Evolutionary conservation across 2,113 vertebrate genomes (phyloP), one percentile per base, ranked within the genome.

Genomic region (Arvicanthis niloticus): DNA sequence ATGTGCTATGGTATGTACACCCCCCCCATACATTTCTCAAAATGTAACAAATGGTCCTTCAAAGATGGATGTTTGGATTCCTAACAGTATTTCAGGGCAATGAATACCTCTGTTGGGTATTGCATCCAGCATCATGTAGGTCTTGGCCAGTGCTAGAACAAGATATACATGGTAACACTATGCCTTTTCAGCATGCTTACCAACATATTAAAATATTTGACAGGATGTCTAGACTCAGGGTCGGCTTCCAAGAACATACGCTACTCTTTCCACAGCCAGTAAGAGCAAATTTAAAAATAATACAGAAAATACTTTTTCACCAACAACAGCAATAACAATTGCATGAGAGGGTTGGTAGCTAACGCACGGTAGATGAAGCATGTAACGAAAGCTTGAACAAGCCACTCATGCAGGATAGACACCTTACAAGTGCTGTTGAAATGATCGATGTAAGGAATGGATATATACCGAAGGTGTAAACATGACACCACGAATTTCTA

Each of bases 251-350:
- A 93, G 90, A 82, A 67, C 85, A 29, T 75, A 26, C 34, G 58
- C 7, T 13, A 1, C 89, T 95, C 16, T 19, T 81, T n/a, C 77
- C 58, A 85, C 45, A 40, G 12, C 16, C 22, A 80, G 24, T 45
- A 81, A 60, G 31, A 97, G 53, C 40, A 97, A 81, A 81, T 24
- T 91, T 84, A 51, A 93, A 92, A 88, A 42, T 85, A 88, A 91
- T 42, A 72, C 29, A 31, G 78, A 62, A 92, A 89, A 60, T 91
- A 56, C 89, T 31, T 76, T 76, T 70, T 58, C 81, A 16, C 94
- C 88, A 37, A 77, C 5, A 89, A 42, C 26, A 70, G 42, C 62
- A 70, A 72, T 92, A 85, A 84, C 26, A 77, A 40, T 60, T 89
- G 58, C 29, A 34, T 13, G 82, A 82, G 29, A 85, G 8, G 5